Evolutionary conservation across 2,888 invertebrate genomes (phyloP), one percentile per base, ranked within the genome.

Genomic region (Rotaria macrura): DNA sequence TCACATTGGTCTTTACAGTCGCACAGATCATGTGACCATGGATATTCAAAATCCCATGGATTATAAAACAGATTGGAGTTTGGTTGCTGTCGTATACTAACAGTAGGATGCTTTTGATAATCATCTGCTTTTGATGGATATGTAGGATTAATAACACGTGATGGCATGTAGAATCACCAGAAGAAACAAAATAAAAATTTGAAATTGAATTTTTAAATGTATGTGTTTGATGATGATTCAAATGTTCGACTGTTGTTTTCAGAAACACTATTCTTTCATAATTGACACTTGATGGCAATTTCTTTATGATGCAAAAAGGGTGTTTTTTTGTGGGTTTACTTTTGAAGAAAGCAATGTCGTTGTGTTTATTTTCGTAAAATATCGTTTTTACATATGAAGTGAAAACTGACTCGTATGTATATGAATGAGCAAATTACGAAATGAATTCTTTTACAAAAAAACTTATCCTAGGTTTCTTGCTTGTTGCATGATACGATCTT

Each of bases 11-110:
- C 14, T 40, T 14, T 40, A 79, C 74, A 79, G 23, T 6, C 43
- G 43, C 6, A 79, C 7, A 79, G 25, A 25, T 20, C 40, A 43
- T 79, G 43, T 79, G 74, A 40, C 74, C 74, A 79, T 25, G 74
- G 74, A 79, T 79, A 40, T 79, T 79, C 74, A 43, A 79, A 79
- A 23, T 79, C 74, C 74, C 74, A 79, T 43, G 74, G 74, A 43
- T 79, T 79, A 43, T 65, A 34, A 34, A 34, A 17, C 14, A 29
- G 17, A 65, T 12, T 17, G 10, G 29, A 29, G 34, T 29, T 65
- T 17, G 65, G 65, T 65, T 65, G 65, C 17, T 34, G 6, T 49
- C 17, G 49, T 49, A 49, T 17, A 14, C 34, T 34, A 29, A 4
- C 34, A 29, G 9, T 17, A 1, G 29, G 17, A 3, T 17, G 14